These are phyloP conservation scores for Isurus oxyrinchus DNA, from an alignment of 2,113 vertebrate genomes.

Conservation along the genomic window DNA sequence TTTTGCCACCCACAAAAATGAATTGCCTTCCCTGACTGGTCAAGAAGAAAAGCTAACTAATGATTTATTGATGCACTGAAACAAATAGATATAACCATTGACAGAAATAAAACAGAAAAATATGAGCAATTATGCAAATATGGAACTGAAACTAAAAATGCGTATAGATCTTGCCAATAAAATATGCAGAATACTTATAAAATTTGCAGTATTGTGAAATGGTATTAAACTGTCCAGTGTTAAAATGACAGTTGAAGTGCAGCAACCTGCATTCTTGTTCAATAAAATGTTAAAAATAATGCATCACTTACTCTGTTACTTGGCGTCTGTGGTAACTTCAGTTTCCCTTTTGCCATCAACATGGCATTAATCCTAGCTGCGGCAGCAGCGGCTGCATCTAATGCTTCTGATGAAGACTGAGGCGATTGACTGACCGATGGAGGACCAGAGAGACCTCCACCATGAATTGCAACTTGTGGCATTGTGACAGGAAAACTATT, in stretches of 20 bases:
- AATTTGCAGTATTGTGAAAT: background rate
- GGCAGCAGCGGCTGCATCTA: constrained; percentile 88
- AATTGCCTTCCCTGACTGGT: background rate
- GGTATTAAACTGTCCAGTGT: background rate
- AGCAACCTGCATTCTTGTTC: background rate
- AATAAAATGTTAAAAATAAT: background rate
- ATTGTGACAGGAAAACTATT: constrained; percentile 17
- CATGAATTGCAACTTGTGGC: background rate
- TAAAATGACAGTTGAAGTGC: background rate
- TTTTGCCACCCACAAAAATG: background rate
- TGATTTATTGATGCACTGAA: background rate
- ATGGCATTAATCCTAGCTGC: constrained; percentile 94
- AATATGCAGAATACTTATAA: background rate
- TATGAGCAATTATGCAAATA: background rate
- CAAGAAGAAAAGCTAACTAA: background rate
- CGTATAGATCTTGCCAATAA: background rate
- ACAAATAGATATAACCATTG: background rate
- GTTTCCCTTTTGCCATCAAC: constrained; percentile 93
- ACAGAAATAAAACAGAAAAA: background rate
- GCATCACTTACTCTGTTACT: constrained; percentile 24
- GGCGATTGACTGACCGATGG: background rate
- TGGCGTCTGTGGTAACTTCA: constrained; percentile 72
- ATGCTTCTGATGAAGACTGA: constrained; percentile 73
- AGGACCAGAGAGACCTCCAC: constrained; percentile 44
- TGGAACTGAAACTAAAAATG: background rate